phyloP scores from a whole-genome alignment of 1,140 invertebrate species.

The Eufriesea mexicana region DNA sequence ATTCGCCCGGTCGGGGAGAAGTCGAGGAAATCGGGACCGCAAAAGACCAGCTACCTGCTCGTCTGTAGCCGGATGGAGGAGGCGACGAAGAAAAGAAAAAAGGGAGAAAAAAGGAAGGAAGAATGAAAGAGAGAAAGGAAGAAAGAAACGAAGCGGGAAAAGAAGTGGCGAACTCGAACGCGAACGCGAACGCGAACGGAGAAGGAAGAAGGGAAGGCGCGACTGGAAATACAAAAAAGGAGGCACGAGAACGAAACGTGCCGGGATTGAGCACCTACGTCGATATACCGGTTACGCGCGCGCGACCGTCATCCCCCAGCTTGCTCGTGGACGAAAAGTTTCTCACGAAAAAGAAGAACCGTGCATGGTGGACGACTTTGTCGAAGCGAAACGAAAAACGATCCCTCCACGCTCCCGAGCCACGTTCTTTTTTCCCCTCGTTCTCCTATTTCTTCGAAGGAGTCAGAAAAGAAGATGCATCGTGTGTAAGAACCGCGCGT shows the following conservation, averaged over 20 bases:
- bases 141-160: neutral
- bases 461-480: conserved; percentile 16
- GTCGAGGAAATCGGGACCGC: conserved; percentile 30
- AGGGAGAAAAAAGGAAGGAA: neutral
- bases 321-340: conserved; percentile 16
- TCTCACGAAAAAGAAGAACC: conserved; percentile 37
- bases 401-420: conserved; percentile 10
- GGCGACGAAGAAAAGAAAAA: too few species aligned
- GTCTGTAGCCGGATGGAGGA: neutral
- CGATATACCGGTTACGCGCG: conserved; percentile 35
- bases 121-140: too few species aligned
- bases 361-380: conserved; percentile 23
- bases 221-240: neutral
- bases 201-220: neutral
- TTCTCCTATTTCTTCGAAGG: conserved; percentile 34
- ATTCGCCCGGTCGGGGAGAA: neutral
- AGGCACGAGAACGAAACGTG: conserved; percentile 37
- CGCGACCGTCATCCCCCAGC: conserved; percentile 21
- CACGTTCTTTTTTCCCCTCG: neutral
- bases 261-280: conserved; percentile 22
- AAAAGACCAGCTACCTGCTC: conserved; percentile 29
- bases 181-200: too few species aligned
- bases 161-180: conserved; percentile 1
- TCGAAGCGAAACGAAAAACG: conserved; percentile 34
- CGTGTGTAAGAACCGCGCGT: too few species aligned